Percentiles rank a stretch among this genome's conserved stretches.
Evolutionary conservation across 1,140 invertebrate genomes (phyloP).

Genomic region (Trichonephila clavipes): DNA sequence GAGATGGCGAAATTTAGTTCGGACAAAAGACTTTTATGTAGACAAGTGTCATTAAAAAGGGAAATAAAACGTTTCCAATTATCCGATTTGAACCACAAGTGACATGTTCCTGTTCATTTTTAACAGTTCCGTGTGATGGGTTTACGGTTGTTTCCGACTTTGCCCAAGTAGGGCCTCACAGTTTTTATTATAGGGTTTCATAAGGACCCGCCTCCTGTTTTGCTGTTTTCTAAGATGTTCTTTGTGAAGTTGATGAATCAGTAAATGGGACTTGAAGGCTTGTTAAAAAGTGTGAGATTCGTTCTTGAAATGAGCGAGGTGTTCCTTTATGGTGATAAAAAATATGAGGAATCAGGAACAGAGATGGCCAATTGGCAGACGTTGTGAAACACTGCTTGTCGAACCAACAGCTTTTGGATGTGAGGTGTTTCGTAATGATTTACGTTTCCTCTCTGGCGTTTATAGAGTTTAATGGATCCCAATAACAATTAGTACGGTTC

Average conservation of each 20-base stretch:
- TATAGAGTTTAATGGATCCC: too few species aligned
- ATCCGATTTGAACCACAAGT: background rate
- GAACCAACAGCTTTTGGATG: background rate
- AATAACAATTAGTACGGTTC: too few species aligned
- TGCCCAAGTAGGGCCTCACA: background rate
- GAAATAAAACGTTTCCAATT: slow-evolving; percentile 42
- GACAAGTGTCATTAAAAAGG: slow-evolving; percentile 17
- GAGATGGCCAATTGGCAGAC: background rate
- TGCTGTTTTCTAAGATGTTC: background rate
- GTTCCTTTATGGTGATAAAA: background rate
- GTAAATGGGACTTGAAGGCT: background rate
- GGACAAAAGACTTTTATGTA: slow-evolving; percentile 23
- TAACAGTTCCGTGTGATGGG: background rate
- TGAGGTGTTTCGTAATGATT: background rate
- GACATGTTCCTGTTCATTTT: slow-evolving; percentile 26
- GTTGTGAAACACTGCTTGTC: background rate
- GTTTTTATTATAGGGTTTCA: background rate
- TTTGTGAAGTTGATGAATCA: background rate
- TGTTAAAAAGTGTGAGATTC: background rate
- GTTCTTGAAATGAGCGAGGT: background rate
- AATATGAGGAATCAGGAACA: background rate
- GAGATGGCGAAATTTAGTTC: background rate
- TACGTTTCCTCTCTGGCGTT: too few species aligned
- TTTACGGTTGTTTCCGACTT: slow-evolving; percentile 33
- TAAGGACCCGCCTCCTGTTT: background rate